phyloP scores from a whole-genome alignment of 2,888 invertebrate species.

The Drosophila infuscata region DNA sequence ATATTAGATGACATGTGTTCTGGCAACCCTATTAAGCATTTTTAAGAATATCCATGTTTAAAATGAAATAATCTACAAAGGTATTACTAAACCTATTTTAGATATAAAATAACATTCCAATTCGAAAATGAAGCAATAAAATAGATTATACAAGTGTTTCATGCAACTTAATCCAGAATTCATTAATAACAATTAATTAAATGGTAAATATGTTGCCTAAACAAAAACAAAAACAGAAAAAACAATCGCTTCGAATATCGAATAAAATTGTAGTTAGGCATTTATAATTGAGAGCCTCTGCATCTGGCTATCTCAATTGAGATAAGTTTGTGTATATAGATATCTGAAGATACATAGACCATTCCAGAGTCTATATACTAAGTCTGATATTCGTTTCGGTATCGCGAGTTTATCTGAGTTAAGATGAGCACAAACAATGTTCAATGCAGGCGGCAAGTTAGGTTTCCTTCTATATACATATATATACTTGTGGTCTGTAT shows the following conservation, averaged over 20 bases:
- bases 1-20: neutral
- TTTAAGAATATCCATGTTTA: too few species aligned
- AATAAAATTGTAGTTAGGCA: neutral
- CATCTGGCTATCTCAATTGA: slow-evolving; percentile 1
- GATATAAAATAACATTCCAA: neutral
- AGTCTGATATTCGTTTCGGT: neutral
- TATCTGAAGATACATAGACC: neutral
- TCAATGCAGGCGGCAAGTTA: neutral
- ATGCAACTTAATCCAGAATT: neutral
- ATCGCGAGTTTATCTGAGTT: slow-evolving; percentile 40
- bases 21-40: too few species aligned
- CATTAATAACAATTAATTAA: neutral
- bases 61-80: too few species aligned
- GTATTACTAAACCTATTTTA: neutral
- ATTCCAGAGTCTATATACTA: neutral
- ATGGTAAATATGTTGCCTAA: neutral
- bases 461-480: neutral
- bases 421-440: slow-evolving; percentile 21
- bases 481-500: neutral
- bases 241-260: neutral
- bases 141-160: neutral
- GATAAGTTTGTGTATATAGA: slow-evolving; percentile 19
- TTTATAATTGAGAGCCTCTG: slow-evolving; percentile 1
- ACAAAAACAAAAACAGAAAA: neutral
- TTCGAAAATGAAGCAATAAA: neutral